phyloP scores from a whole-genome alignment of 2,113 vertebrate genomes.

The Rhinolophus sinicus region DNA sequence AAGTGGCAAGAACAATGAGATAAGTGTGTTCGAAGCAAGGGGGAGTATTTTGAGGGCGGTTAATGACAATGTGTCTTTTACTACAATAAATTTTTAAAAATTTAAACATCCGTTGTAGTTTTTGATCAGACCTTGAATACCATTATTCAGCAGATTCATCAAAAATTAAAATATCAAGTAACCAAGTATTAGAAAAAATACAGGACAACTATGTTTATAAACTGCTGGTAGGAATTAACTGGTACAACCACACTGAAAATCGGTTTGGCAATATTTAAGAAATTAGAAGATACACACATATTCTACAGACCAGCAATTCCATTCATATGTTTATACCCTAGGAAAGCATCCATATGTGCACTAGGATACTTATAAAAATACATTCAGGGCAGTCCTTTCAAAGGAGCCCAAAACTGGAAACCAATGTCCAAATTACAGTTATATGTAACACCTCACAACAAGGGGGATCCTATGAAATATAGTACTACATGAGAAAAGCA shows the following conservation, averaged over 20 bases:
- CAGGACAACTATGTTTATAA: neutral
- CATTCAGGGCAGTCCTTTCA: neutral
- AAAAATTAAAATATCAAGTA: conserved; percentile 27
- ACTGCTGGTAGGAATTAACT: neutral
- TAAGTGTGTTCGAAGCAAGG: too few species aligned
- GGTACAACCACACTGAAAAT: neutral
- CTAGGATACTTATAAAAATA: neutral
- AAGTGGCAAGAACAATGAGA: too few species aligned
- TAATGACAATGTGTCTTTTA: too few species aligned
- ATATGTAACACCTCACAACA: neutral
- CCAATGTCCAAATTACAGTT: neutral
- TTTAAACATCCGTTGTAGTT: too few species aligned
- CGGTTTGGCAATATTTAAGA: neutral
- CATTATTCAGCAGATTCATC: neutral
- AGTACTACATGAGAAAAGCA: neutral
- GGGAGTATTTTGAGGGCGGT: too few species aligned
- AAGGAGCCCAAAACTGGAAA: neutral
- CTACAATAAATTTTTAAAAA: too few species aligned
- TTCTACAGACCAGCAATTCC: neutral
- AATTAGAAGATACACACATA: neutral
- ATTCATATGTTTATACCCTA: neutral
- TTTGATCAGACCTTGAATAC: too few species aligned
- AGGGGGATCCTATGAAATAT: neutral
- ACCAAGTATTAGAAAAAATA: neutral
- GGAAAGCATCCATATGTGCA: neutral